Evolutionary conservation across 37 sponge, comb jelly and placozoan genomes (phyloP).

Genomic region (Cliona cf. orientalis): DNA sequence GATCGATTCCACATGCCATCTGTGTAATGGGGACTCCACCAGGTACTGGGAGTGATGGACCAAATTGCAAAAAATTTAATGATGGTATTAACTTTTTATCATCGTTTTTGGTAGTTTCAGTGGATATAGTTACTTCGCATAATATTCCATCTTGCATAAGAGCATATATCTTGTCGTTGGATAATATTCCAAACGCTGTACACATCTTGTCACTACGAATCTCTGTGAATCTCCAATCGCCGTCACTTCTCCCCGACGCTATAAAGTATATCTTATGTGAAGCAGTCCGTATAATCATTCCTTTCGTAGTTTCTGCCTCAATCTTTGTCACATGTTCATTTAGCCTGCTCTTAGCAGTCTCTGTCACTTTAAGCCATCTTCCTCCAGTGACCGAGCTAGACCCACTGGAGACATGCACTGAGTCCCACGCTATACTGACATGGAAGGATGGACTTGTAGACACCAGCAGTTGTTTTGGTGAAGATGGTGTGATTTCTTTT

Average conservation of each 20-base stretch:
- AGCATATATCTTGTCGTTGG: background rate
- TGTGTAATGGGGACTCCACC: conserved; percentile 10
- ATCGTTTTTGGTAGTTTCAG: background rate
- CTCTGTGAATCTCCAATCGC: background rate
- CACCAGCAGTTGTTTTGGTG: background rate
- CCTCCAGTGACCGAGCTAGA: background rate
- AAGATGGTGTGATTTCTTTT: background rate
- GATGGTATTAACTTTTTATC: background rate
- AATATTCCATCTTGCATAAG: background rate
- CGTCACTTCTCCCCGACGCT: background rate
- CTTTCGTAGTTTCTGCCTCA: too few relatives aligned
- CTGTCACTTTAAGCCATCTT: too few relatives aligned
- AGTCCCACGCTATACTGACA: conserved; percentile 1
- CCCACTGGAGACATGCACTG: background rate
- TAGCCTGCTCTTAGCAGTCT: too few relatives aligned
- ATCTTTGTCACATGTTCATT: too few relatives aligned
- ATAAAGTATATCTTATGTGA: background rate
- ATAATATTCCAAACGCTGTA: background rate
- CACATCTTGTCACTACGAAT: background rate
- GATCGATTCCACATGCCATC: conserved; percentile 51
- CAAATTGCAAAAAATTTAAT: background rate
- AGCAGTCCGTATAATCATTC: too few relatives aligned
- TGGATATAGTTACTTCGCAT: background rate
- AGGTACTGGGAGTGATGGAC: background rate
- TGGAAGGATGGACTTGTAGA: background rate